Percentiles rank a stretch among this genome's conserved stretches.
Conservation (phyloP, 2,113 vertebrate species). For the Daboia siamensis region DNA sequence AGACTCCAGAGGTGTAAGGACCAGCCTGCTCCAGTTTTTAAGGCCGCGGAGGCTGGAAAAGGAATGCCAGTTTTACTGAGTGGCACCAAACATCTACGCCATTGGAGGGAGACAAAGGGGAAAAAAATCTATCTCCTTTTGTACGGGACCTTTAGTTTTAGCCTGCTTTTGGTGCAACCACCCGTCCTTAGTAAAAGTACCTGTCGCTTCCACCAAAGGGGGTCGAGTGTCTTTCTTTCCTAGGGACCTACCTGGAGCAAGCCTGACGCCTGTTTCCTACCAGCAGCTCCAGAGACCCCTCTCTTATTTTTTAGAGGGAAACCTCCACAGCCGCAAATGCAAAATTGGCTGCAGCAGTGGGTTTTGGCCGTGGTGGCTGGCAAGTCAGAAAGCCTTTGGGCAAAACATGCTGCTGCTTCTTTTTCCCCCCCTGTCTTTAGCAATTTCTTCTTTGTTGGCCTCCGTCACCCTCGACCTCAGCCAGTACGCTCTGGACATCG, state of each 20-base stretch:
- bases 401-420: neutral
- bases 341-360: neutral
- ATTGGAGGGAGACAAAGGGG: too few relatives aligned
- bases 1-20: too few relatives aligned
- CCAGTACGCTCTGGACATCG: conserved; percentile 90
- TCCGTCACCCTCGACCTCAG: conserved; percentile 94
- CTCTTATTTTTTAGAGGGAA: neutral
- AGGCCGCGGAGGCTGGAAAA: too few relatives aligned
- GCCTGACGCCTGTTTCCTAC: neutral
- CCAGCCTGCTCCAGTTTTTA: too few relatives aligned
- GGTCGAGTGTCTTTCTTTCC: neutral
- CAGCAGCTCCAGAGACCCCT: neutral
- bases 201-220: neutral
- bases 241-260: neutral
- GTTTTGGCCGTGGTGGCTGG: neutral
- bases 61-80: too few relatives aligned
- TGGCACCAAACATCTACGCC: too few relatives aligned
- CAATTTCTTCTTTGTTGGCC: conserved; percentile 84
- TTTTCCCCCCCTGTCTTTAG: conserved; percentile 64
- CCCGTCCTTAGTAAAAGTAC: neutral
- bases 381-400: neutral
- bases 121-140: neutral
- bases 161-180: neutral
- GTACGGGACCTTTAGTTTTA: neutral
- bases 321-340: neutral